A percentile compares a stretch with the other conserved stretches of the same genome.
phyloP scores from a whole-genome alignment of 2,797 vertebrate species.

The Molossus alvarezi region DNA sequence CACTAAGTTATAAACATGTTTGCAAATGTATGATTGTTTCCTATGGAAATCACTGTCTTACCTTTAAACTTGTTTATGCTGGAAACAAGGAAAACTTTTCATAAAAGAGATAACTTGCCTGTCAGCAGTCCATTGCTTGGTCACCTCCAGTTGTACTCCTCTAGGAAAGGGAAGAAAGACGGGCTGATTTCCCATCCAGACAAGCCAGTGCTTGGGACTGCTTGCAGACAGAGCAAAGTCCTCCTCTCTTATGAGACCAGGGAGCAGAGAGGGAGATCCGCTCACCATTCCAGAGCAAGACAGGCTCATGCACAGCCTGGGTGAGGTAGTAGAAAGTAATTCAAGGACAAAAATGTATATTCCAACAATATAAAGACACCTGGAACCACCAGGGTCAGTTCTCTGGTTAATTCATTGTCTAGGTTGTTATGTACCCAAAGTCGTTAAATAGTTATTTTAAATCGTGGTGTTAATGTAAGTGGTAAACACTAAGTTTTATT shows the following conservation, averaged over 20 bases:
- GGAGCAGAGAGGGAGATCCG: background rate
- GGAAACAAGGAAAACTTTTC: slow-evolving; percentile 8
- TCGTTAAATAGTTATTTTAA: background rate
- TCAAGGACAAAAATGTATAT: background rate
- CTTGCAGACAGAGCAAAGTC: background rate
- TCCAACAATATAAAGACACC: background rate
- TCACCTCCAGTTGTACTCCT: background rate
- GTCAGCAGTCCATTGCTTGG: background rate
- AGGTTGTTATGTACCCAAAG: background rate
- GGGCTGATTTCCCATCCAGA: background rate
- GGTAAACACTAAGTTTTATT: background rate
- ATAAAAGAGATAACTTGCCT: background rate
- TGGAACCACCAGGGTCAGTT: background rate
- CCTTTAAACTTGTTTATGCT: background rate
- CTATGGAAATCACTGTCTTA: background rate
- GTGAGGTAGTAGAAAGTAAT: background rate
- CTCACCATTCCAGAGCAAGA: background rate
- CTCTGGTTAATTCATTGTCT: background rate
- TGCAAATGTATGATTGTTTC: background rate
- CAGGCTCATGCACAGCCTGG: background rate
- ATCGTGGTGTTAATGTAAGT: background rate
- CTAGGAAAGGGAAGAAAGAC: background rate
- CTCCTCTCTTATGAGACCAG: background rate
- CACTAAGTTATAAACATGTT: background rate
- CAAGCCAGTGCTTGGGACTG: background rate